Base-by-base conservation (phyloP, 2,888 invertebrate species). In the Trichogramma dendrolimi region DNA sequence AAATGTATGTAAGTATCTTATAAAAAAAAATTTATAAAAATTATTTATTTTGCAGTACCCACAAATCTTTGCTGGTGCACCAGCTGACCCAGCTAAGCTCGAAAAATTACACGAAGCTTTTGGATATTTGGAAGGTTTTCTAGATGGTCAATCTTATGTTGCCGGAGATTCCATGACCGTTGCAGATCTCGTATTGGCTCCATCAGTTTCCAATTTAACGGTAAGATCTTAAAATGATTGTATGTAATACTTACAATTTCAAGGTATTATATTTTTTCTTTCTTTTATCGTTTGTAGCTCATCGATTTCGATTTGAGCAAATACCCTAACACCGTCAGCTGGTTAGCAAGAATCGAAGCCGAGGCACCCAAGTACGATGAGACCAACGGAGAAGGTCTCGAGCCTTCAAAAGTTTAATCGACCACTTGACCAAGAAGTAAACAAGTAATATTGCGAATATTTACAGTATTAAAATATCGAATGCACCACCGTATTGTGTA, bases 141-240 rank as follows among this genome's bases (percentile, higher is more conserved):
- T 93, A 41, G 86, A 86, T 51, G 86, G 86, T 0, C 84, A 87
- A 71, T 83, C 85, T 67, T 94, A 85, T 79, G 85, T 81, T 44
- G 91, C 91, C 11, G 93, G 92, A 3, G 83, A 87, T 62, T 81
- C 81, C 62, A 80, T 92, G 58, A 92, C 92, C 14, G 76, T 94
- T 14, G 94, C 94, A 6, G 94, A 94, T 78, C 81, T 91, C 49
- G 80, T 86, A 44, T 75, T 92, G 52, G 80, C 87, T 43, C 85
- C 89, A 6, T 83, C 85, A 6, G 83, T 92, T 7, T 86, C 91
- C 54, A 88, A 87, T 64, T 83, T 85, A 65, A 90, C 89, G 72
- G 88, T 87, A 55, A 71, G 73, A 56, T 70, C 67, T 38, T 11
- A 8, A n/a, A 8, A 38, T 50, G 10, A 10, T 38, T 6, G 8